A percentile compares a stretch with the other conserved stretches of the same genome.
phyloP scores from a whole-genome alignment of 1,140 invertebrate species.

The Bombus consobrinus region DNA sequence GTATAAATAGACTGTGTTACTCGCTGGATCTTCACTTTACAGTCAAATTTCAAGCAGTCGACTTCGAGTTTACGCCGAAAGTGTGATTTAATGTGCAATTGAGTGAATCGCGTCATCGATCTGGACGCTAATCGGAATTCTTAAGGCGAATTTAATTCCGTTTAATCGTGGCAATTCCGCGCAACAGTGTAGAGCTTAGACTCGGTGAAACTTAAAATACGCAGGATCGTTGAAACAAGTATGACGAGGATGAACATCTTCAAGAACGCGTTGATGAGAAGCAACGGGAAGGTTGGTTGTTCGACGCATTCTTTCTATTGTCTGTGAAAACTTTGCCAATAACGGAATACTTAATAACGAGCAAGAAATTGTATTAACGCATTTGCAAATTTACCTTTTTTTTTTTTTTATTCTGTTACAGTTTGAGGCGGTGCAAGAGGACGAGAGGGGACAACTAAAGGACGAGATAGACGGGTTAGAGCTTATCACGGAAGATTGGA shows the following conservation, averaged over 20 bases:
- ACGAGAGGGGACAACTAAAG: no score
- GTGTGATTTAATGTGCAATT: background rate
- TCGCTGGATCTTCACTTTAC: background rate
- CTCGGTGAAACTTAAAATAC: no score
- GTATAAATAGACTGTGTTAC: background rate
- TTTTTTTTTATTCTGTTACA: background rate
- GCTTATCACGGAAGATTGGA: background rate
- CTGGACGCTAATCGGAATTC: background rate
- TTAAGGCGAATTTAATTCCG: background rate
- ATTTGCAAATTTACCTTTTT: background rate
- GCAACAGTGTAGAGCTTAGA: no score
- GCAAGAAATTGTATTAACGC: background rate
- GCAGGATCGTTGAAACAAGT: background rate
- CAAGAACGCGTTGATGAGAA: slow-evolving; percentile 35
- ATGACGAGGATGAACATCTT: slow-evolving; percentile 54
- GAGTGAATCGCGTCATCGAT: no score
- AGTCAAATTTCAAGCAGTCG: background rate
- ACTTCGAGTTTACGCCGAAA: background rate
- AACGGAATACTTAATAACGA: no score
- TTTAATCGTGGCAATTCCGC: no score
- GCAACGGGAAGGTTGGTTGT: slow-evolving; percentile 49
- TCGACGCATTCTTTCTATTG: background rate
- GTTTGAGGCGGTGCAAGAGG: background rate
- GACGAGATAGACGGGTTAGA: background rate
- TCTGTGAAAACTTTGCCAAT: background rate